A percentile compares a stretch with the other conserved stretches of the same genome.
Conservation (phyloP, 2,113 vertebrate species). For the Albula goreensis region DNA sequence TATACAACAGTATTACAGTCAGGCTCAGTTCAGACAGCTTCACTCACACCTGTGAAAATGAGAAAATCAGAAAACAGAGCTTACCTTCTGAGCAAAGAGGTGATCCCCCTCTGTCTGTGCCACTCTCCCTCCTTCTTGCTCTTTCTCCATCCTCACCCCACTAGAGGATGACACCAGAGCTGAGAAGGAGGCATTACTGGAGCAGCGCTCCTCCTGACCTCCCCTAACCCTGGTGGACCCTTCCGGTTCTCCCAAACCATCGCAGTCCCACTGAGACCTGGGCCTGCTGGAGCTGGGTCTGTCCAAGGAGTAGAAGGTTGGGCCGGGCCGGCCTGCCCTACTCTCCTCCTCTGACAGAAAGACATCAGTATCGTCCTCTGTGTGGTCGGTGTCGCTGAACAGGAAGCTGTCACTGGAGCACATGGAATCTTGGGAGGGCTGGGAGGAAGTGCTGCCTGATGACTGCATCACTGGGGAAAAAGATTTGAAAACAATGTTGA, state of each 20-base stretch:
- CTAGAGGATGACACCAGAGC: background rate
- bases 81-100: constrained; percentile 87
- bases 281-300: constrained; percentile 6
- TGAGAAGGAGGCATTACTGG: background rate
- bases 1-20: background rate
- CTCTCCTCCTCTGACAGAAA: constrained; percentile 66
- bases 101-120: constrained; percentile 71
- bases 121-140: background rate
- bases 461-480: constrained; percentile 67
- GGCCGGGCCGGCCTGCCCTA: background rate
- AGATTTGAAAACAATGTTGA: background rate
- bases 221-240: constrained; percentile 24
- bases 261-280: constrained; percentile 58
- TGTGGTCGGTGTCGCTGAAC: constrained; percentile 68
- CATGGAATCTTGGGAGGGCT: constrained; percentile 70
- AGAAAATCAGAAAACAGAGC: background rate
- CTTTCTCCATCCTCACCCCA: background rate
- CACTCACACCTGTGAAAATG: background rate
- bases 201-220: background rate
- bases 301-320: background rate
- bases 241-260: constrained; percentile 47
- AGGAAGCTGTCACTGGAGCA: constrained; percentile 65
- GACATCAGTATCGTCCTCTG: constrained; percentile 68
- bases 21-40: background rate
- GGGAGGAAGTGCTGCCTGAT: constrained; percentile 69